These are phyloP conservation scores for Heliconius nattereri DNA, from an alignment of 1,140 invertebrate genomes.

Conservation along the genomic window DNA sequence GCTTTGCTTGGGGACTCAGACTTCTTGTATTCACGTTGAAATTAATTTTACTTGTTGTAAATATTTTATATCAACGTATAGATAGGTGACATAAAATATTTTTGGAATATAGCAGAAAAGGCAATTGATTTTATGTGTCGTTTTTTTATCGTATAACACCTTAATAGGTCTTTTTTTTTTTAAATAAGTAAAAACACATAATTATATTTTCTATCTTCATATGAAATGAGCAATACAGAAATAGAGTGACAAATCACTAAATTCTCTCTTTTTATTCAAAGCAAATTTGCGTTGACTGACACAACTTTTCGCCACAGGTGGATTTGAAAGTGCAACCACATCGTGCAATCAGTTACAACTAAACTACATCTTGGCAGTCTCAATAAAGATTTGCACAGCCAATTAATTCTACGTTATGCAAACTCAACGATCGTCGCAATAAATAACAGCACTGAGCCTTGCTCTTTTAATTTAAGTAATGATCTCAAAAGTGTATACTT, in stretches of 20 bases:
- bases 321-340: background rate
- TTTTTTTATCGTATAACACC: too few species aligned
- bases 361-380: background rate
- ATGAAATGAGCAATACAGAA: too few species aligned
- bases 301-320: background rate
- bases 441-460: background rate
- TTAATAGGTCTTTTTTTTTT: too few species aligned
- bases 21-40: background rate
- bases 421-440: background rate
- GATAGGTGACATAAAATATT: background rate
- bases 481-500: background rate
- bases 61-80: background rate
- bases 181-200: too few species aligned
- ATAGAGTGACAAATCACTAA: background rate
- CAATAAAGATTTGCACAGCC: conserved; percentile 2
- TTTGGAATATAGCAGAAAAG: too few species aligned
- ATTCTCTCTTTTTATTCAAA: background rate
- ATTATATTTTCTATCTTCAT: too few species aligned
- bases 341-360: background rate
- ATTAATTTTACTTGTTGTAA: background rate
- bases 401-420: background rate
- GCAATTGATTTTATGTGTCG: too few species aligned
- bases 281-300: background rate
- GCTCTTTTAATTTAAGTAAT: conserved; percentile 10
- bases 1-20: conserved; percentile 2